Base-by-base conservation (phyloP, 2,113 vertebrate species). In the Pimephales promelas region DNA sequence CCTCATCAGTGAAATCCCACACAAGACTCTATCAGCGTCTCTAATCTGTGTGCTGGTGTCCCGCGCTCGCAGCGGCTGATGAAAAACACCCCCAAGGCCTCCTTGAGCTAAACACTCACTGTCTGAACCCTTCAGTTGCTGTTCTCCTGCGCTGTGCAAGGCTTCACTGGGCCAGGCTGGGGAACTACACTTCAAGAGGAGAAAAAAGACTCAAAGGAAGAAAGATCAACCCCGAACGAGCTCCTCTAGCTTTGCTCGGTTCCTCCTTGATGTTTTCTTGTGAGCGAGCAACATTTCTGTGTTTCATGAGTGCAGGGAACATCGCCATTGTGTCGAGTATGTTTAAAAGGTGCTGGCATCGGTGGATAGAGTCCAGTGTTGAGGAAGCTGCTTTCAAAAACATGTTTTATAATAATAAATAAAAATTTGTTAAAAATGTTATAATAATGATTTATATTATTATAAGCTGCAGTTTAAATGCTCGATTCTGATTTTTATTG, bases 61-160 rank as follows among this genome's bases (percentile, higher is more conserved):
- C 75, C 7, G 13, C 14, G 5, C 52, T 85, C 78, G 81, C 71
- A 71, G 57, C 28, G 13, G 68, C 47, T 87, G 79, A 85, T 87
- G 85, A 84, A 74, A 82, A 74, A 84, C 34, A 86, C 70, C 62
- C 76, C 26, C 26, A 68, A 83, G 82, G 85, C 70, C 79, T 82
- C 74, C 79, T 68, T 36, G 52, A 84, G 85, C 59, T 82, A 77
- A 75, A 82, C 94, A 95, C 89, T 94, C 94, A 2, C 78, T 75
- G 81, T 82, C 83, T 78, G 72, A 81, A 79, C 3, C 84, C 71
- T 24, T 83, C 56, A 80, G 75, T 14, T n/a, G 59, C 26, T 34
- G 24, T 94, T 94, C 26, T 95, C 87, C 59, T 93, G 91, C 24
- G 92, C 94, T 0, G 94, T 93, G 0, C 94, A 94, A 72, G 93